Evolutionary conservation across 1,140 invertebrate genomes (phyloP), one percentile per base, ranked within the genome.

Genomic region (Diabrotica virgifera): DNA sequence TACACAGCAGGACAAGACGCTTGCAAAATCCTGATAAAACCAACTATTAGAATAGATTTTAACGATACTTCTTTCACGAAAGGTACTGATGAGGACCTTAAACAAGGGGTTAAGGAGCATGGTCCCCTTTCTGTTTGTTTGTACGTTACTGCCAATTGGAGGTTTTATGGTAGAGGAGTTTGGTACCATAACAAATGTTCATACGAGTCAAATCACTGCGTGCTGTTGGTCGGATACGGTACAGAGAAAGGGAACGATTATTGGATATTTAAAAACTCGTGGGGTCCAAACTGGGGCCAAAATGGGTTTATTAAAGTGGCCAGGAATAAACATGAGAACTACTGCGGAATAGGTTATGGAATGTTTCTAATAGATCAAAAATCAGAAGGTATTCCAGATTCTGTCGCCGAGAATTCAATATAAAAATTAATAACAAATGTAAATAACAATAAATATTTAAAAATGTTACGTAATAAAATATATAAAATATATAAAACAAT

Each of bases 121-220:
- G 96, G 96, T 11, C 96, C 96, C 5, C 75, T 92, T 11, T 86
- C 89, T 8, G 85, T 92, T 60, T 96, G 94, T 63, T 98, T 99
- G 76, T 95, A 98, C 84, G 96, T 96, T 61, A 96, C 96, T 60
- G 94, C 83, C 9, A 67, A 70, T 52, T 64, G 71, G 35, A 69
- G 69, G 55, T 68, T 70, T 59, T 74, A 74, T 46, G 55, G 61
- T 10, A 62, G 67, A 10, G 72, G 72, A 11, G 62, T 72, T 35
- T 71, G 62, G 36, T 55, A 70, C 14, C 69, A 72, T 61, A 46
- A 62, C 13, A 62, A 70, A 14, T 74, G 70, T 36, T 79, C 87
- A 5, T 77, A 81, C 6, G 79, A 87, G 52, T 80, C 97, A 8
- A 93, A 97, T 79, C 95, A 97, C 77, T 95, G 93, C 66, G 95